Evolutionary conservation across 2,113 vertebrate species (phyloP), one percentile per base, ranked within the genome.

Genomic region (Centropus unirufus): DNA sequence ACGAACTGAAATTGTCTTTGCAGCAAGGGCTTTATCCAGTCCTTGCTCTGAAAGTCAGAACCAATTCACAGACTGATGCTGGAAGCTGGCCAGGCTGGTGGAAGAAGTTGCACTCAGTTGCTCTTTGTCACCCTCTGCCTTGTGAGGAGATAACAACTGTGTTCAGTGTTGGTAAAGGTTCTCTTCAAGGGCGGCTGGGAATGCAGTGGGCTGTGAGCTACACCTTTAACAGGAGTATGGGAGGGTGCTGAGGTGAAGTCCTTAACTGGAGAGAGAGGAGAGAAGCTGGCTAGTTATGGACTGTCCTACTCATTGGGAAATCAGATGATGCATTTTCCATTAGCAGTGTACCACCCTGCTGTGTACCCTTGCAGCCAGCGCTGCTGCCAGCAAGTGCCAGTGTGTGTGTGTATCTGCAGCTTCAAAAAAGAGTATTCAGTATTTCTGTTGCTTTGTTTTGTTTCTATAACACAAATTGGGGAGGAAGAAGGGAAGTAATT

Each of bases 241-340:
- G 26, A 58, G n/a, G 14, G 21, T 79, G 55, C 55, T 32, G 27
- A 1, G 4, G 51, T 27, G 32, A 42, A 42, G 34, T 10, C 32
- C 27, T 58, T 24, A 8, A 11, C 57, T n/a, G 39, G 55, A 84
- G 44, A 36, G 49, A 40, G 29, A 11, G 49, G 16, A 49, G 44
- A 34, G 73, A 17, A 30, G 68, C 51, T 5, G 49, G 42, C 26
- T 34, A 1, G 4, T 18, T 44, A 12, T 3, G 14, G 70, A 3
- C 24, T 69, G 55, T 15, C 59, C 51, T 8, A 1, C 49, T 68
- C 27, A 5, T 20, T 6, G 8, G 66, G 83, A 54, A 52, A 14
- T 17, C 1, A 16, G 32, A 12, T 10, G 63, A 15, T 4, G 1
- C 2, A 2, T 2, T 68, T 62, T 6, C 0, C 6, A 4, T 26